Evolutionary conservation across 2,113 vertebrate species (phyloP), one percentile per base, ranked within the genome.

Genomic region (Cyanoliseus patagonus): DNA sequence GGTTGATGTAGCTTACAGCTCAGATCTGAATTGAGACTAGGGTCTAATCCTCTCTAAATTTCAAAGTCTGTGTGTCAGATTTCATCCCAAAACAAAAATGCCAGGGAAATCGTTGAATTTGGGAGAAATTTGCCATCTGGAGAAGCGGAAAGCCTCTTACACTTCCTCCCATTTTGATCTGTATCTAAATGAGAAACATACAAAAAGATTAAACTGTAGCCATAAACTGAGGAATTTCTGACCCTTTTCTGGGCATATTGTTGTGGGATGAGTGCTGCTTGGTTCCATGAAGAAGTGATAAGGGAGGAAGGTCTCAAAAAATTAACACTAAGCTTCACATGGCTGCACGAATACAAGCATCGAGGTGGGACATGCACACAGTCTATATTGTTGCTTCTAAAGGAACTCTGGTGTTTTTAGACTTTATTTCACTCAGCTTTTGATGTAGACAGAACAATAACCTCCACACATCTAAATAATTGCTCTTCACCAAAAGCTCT

Each of bases 401-500:
- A 63, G 59, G 22, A 89, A 47, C 11, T 22, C n/a, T 19, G 20
- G 17, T 52, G 25, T 20, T 92, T 80, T 66, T 31, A 27, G 11
- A 18, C 59, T 82, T 87, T 62, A 33, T 87, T 88, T 72, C 53
- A 31, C 52, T 47, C 64, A 86, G 10, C 27, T 89, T 88, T 88
- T 88, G 64, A 94, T 66, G 80, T 52, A 75, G 85, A 30, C 46
- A 94, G 75, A 96, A 93, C 72, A 90, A 80, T 59, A 96, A 90
- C 61, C 35, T 88, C 42, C 64, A 93, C 18, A 70, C 16, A 77
- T 61, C 35, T 47, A 82, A 62, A 53, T 64, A 93, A 90, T 83
- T 96, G 69, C 33, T 92, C 17, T 89, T 84, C 20, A 47, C 39
- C 66, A 92, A 72, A 90, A 69, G 17, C 51, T 90, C 75, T 83